Evolutionary conservation across 2,113 vertebrate genomes (phyloP), one percentile per base, ranked within the genome.

Genomic region (Epinephelus lanceolatus): DNA sequence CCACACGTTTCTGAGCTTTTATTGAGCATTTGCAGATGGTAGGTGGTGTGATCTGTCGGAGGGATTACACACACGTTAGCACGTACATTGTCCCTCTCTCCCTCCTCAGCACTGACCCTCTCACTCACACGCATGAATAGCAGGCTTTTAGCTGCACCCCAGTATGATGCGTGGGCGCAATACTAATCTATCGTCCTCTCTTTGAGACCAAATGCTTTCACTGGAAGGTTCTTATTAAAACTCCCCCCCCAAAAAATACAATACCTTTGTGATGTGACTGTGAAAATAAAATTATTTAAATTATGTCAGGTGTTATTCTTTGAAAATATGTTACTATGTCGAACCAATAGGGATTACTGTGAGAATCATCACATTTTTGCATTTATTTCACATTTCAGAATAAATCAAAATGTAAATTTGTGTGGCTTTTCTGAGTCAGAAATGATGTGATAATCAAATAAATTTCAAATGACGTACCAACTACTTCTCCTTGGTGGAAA

Each of bases 111-210:
- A 15, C 76, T 70, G 63, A 71, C 79, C 69, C 88, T 76, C 85
- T 81, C 81, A 15, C 88, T 80, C 71, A 33, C 60, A 40, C 1
- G 23, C 80, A 89, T 92, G 91, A 93, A 93, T 92, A 65, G 88
- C 23, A 0, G 71, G 27, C 91, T 93, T 93, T 93, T 91, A 89
- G 76, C 88, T 86, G 86, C 81, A 61, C 82, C 85, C 88, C 89
- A 92, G 83, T 78, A 78, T 79, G 76, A 88, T 57, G 81, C 88
- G 87, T 92, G 89, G 81, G 42, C 9, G 91, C 91, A 95, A 92
- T 95, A 89, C 93, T 95, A 94, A 96, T 95, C 89, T 59, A 88
- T 76, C 84, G 62, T 81, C 75, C 85, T 67, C 56, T 72, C 88
- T 91, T 83, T 80, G 65, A 86, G 74, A 73, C 78, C 71, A 89